Base-by-base conservation (phyloP, 2,888 invertebrate species). In the Phyllotreta striolata region DNA sequence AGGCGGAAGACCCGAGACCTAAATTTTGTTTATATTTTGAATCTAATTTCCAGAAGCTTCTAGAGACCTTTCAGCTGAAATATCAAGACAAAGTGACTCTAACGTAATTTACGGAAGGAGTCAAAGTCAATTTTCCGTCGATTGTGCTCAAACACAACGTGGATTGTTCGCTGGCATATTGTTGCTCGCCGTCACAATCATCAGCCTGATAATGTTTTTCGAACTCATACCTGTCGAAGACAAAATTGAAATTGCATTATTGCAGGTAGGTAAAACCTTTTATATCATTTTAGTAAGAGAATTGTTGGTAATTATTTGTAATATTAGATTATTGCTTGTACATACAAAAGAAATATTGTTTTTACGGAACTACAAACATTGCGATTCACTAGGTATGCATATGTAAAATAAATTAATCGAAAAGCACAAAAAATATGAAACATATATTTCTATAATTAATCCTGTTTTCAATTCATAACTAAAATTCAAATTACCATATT, bases 171-270 rank as follows among this genome's bases (percentile, higher is more conserved):
- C 85, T 38, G 88, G 93, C 3, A 86, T 91, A 52, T 83, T 89
- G 7, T 85, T 89, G 9, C 84, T 91, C 3, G 89, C 90, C 0
- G 85, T 89, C 3, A 89, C 90, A 41, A 91, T 93, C 58, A 91
- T 94, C 76, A 89, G 90, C 38, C 86, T 95, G 66, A 93, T 95
- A 58, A 89, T 93, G 85, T 95, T 94, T 83, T 94, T 93, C 80
- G 93, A 94, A 6, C 83, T 95, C 47, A 89, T 89, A 63, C 86
- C 85, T 63, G 86, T 86, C 70, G 85, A 87, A 0, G 82, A 84
- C 3, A 88, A 87, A 66, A 85, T 86, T 61, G 82, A 86, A 79
- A 83, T 88, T 34, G 90, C 91, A 6, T 87, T 91, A 67, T 85
- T 90, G 62, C 88, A 91, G 81, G 90, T 91, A 43, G 10, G 37